Evolutionary conservation across 1,140 invertebrate species (phyloP).

Genomic region (Hylaeus volcanicus): DNA sequence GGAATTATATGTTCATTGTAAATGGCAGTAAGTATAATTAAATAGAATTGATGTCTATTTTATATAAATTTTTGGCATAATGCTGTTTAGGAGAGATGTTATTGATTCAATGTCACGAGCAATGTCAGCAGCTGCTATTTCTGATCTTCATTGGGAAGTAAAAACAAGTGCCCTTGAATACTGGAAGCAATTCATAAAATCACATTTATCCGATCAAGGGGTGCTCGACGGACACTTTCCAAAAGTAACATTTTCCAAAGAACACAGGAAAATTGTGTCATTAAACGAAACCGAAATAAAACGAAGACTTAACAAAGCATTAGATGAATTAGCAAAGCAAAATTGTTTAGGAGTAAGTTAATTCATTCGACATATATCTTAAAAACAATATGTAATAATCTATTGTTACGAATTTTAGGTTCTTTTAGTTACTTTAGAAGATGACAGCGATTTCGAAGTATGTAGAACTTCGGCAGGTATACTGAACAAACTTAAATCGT

Average conservation of each 20-base stretch:
- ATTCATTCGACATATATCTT: not conserved
- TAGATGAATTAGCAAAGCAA: slow-evolving; percentile 84
- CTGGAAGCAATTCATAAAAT: slow-evolving; percentile 86
- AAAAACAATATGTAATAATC: not conserved
- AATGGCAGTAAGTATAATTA: slow-evolving; percentile 80
- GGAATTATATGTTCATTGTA: slow-evolving; percentile 84
- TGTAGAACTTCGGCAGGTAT: slow-evolving; percentile 83
- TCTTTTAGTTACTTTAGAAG: slow-evolving; percentile 83
- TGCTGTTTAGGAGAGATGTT: slow-evolving; percentile 65
- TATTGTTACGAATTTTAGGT: slow-evolving; percentile 70
- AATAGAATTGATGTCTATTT: not conserved
- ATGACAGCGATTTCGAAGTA: slow-evolving; percentile 87
- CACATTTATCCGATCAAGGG: slow-evolving; percentile 86
- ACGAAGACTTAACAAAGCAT: slow-evolving; percentile 83
- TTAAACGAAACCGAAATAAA: slow-evolving; percentile 86
- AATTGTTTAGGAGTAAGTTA: slow-evolving; percentile 84
- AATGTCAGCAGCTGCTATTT: slow-evolving; percentile 84
- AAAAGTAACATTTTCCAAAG: slow-evolving; percentile 88
- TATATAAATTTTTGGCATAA: slow-evolving; percentile 1
- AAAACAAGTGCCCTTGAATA: slow-evolving; percentile 86
- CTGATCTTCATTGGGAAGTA: slow-evolving; percentile 90
- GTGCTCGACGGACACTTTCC: slow-evolving; percentile 90
- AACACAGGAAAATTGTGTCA: slow-evolving; percentile 87
- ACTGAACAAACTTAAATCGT: slow-evolving; percentile 81
- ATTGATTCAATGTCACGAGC: slow-evolving; percentile 74